phyloP scores from a whole-genome alignment of 2,113 vertebrate genomes.

The Leucosticte australis region DNA sequence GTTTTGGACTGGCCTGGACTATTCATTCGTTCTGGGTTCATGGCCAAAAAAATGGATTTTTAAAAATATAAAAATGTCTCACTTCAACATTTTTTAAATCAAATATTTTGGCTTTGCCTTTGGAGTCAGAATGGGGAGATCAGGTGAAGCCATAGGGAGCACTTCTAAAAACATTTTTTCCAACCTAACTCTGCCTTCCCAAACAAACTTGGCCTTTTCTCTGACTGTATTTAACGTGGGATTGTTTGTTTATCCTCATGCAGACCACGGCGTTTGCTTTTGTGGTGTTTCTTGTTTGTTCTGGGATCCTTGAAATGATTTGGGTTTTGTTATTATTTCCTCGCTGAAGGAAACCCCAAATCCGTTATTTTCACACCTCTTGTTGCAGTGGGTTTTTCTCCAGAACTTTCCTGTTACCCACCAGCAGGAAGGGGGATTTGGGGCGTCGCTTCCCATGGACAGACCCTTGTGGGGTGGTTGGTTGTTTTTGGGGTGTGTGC shows the following conservation, averaged over 20 bases:
- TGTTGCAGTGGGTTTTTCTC: background rate
- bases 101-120: constrained; percentile 25
- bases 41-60: constrained; percentile 25
- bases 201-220: background rate
- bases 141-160: background rate
- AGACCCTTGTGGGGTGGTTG: background rate
- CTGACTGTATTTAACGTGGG: background rate
- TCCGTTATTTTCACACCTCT: background rate
- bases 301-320: background rate
- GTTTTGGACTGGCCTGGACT: background rate
- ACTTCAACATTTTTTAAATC: background rate
- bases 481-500: background rate
- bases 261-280: background rate
- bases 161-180: background rate
- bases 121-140: background rate
- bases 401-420: fast-evolving
- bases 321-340: background rate
- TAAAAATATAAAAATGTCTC: constrained; percentile 19
- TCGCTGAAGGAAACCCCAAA: background rate
- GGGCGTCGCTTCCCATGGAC: fast-evolving
- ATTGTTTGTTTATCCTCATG: background rate
- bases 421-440: background rate
- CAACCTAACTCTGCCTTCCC: background rate
- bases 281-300: background rate
- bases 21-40: background rate